Percentiles rank a stretch among this genome's conserved stretches.
phyloP scores from a whole-genome alignment of 2,888 invertebrate genomes.

The Nephrotoma guestfalica region DNA sequence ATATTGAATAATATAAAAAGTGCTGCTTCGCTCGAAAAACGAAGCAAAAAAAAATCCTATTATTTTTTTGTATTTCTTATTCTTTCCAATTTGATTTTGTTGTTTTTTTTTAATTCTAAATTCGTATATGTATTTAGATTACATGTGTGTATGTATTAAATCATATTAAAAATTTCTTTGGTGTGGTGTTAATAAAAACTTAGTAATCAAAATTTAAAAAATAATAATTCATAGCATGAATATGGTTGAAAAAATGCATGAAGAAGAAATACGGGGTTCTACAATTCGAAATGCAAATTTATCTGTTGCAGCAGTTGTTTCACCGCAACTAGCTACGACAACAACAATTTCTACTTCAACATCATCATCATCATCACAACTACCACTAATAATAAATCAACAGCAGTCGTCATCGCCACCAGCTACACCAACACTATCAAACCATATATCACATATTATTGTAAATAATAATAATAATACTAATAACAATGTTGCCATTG shows the following conservation, averaged over 20 bases:
- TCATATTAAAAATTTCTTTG: background rate
- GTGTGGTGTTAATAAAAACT: background rate
- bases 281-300: background rate
- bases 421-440: constrained; percentile 7
- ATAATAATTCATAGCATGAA: background rate
- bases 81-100: background rate
- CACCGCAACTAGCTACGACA: background rate
- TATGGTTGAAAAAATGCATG: constrained; percentile 1
- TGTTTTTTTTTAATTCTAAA: background rate
- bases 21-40: constrained; percentile 1
- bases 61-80: background rate
- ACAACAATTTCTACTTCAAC: background rate
- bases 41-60: constrained; percentile 2
- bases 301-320: constrained; percentile 1
- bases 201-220: background rate
- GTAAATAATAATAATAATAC: background rate
- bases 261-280: background rate
- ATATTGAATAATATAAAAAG: constrained; percentile 1
- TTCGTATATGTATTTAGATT: background rate
- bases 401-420: constrained; percentile 6
- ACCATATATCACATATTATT: background rate
- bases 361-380: background rate
- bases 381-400: background rate
- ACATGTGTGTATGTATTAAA: background rate
- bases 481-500: constrained; percentile 1